Evolutionary conservation across 2,888 invertebrate genomes (phyloP), one percentile per base, ranked within the genome.

Genomic region (Leptinotarsa juncta): DNA sequence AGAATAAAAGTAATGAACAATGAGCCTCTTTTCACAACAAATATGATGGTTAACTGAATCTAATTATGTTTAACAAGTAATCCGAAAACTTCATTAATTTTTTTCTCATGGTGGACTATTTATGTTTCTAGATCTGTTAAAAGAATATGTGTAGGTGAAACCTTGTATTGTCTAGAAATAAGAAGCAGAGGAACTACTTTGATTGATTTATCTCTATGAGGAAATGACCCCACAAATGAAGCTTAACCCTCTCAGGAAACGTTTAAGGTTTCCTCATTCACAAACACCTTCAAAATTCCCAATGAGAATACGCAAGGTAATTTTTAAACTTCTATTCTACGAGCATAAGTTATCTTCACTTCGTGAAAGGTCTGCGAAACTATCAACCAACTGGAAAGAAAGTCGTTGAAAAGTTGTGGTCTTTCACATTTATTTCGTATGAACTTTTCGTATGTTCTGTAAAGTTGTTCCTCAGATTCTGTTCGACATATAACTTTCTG

Each of bases 401-500:
- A 72, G 70, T 55, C 72, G 53, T 70, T 67, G 53, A 18, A 65
- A 75, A 73, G 77, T 78, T 74, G 73, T 65, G 75, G 73, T 77
- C 76, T 73, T 74, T 75, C 60, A 71, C 71, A 72, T 74, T 74
- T 72, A 74, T 74, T 73, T 67, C 62, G 68, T 48, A 49, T 18
- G 16, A 69, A 65, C 66, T 71, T 65, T 55, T 32, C 53, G 65
- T 51, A 72, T 50, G 71, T 49, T 50, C 71, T 48, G 49, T 71
- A 71, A 70, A 74, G 74, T 57, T 57, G 23, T 57, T 23, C 15
- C 23, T 14, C 57, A 57, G 57, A 57, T 57, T 57, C 23, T 20
- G 57, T 57, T 57, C 57, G 57, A 57, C 66, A 67, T 72, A 78
- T 75, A 79, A 79, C 74, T 76, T 77, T 79, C 67, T 65, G 71